These are phyloP conservation scores for Nasua narica DNA, from an alignment of 2,797 vertebrate species.

Conservation along the genomic window DNA sequence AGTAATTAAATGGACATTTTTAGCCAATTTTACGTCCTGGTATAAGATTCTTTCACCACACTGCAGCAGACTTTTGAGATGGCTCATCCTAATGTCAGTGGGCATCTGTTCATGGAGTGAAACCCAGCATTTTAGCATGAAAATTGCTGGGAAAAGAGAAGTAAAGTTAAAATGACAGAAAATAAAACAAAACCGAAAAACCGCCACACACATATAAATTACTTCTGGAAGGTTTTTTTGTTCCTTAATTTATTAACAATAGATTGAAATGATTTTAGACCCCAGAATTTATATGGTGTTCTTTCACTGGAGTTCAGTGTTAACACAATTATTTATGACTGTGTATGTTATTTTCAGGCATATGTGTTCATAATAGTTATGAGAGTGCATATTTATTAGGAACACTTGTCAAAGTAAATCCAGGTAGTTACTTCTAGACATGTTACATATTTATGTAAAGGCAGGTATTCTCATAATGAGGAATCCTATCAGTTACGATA, in stretches of 20 bases:
- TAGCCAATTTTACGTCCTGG: neutral
- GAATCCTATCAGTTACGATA: no score
- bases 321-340: neutral
- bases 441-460: neutral
- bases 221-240: neutral
- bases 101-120: neutral
- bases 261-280: neutral
- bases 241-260: neutral
- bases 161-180: neutral
- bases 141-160: neutral
- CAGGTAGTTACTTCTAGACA: neutral
- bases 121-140: neutral
- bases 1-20: constrained; percentile 24
- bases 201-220: neutral
- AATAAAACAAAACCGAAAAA: neutral
- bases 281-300: neutral
- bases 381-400: neutral
- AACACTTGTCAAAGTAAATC: neutral
- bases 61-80: neutral
- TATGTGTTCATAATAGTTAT: neutral
- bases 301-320: neutral
- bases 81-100: neutral
- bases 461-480: neutral
- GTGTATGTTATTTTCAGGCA: neutral
- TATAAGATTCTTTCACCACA: neutral